phyloP scores from a whole-genome alignment of 2,888 invertebrate genomes.

The Mylabris sibirica region DNA sequence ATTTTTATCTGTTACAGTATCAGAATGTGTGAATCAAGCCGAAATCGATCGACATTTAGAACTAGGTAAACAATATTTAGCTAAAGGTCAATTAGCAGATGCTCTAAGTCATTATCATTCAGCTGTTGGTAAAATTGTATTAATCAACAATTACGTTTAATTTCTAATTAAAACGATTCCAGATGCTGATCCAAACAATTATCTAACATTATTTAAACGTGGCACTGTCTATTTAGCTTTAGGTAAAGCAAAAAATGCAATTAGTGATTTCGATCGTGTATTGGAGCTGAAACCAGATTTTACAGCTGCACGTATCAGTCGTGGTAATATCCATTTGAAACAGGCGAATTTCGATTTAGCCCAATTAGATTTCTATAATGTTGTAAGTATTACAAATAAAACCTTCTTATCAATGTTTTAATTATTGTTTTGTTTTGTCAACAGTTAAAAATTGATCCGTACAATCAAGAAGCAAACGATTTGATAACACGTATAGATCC shows the following conservation, averaged over 20 bases:
- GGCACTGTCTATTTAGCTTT: conserved; percentile 96
- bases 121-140: conserved; percentile 81
- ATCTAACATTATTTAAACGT: conserved; percentile 93
- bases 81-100: conserved; percentile 92
- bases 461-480: conserved; percentile 79
- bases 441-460: conserved; percentile 74
- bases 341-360: conserved; percentile 86
- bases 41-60: conserved; percentile 95
- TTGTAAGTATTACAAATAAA: conserved; percentile 70
- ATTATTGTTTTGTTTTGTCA: conserved; percentile 36
- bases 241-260: conserved; percentile 93
- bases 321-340: conserved; percentile 87
- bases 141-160: conserved; percentile 11
- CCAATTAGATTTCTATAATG: conserved; percentile 80
- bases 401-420: background rate
- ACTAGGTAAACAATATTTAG: conserved; percentile 89
- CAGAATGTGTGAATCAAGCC: conserved; percentile 72
- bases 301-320: conserved; percentile 79
- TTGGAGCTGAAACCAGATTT: conserved; percentile 95
- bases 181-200: conserved; percentile 97
- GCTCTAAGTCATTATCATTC: conserved; percentile 97
- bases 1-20: conserved; percentile 64
- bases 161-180: conserved; percentile 49
- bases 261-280: conserved; percentile 92
- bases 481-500: conserved; percentile 72